Base-by-base conservation (phyloP, 2,888 invertebrate species). In the Adela reaumurella region DNA sequence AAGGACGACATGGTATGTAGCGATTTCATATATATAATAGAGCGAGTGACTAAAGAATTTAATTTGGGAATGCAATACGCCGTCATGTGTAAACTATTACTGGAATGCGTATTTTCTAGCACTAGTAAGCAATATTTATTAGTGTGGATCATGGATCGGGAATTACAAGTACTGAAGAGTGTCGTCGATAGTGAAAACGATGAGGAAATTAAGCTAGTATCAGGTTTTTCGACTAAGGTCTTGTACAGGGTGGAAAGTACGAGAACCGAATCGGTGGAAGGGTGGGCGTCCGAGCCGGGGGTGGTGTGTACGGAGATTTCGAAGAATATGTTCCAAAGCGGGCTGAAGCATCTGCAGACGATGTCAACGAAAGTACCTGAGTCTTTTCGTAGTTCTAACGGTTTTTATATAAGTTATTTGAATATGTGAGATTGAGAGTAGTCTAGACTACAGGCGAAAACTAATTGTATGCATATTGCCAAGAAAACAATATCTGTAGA, bases 121-220 rank as follows among this genome's bases (percentile, higher is more conserved):
- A 57, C 62, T 17, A 68, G 72, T 29, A 78, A 67, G 48, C 78
- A 84, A 55, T 82, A 74, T 59, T 53, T 86, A 19, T 62, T 85
- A 2, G 63, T 86, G 44, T 85, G 85, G 84, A 67, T 86, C 1
- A 74, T 86, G 64, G 86, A 86, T 57, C 83, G 81, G 56, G 76
- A 82, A 51, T 62, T 86, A 14, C 73, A 82, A 59, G 68, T 85
- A 14, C 59, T 81, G 14, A 65, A 67, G 51, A 68, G 69, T 45
- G 64, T 52, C 41, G 61, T 61, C 6, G 62, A 66, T 4, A 53
- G 55, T 19, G 64, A 62, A 50, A 59, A 61, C 5, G 60, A 56
- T 52, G 67, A 69, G 16, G 67, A 61, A 55, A 62, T 76, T 19
- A 62, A 63, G 44, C 55, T 79, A n/a, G 67, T 72, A 46, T 74